A percentile compares a stretch with the other conserved stretches of the same genome.
Evolutionary conservation across 2,888 invertebrate species (phyloP).

Genomic region (Leptinotarsa haldemani): DNA sequence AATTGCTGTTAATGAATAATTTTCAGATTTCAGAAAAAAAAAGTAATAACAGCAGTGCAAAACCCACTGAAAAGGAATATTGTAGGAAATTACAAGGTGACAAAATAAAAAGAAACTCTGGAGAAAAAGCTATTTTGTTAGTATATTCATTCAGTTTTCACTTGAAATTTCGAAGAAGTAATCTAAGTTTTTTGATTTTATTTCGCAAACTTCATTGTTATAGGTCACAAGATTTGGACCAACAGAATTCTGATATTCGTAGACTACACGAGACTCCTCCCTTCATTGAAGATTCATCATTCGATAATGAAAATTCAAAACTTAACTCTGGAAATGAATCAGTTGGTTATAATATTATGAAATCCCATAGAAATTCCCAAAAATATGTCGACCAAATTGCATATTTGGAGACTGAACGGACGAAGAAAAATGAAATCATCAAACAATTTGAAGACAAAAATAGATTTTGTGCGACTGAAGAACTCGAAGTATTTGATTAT

Average conservation of each 20-base stretch:
- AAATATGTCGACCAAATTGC: slow-evolving; percentile 73
- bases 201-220: background rate
- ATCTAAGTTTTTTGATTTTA: too few relatives aligned
- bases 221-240: slow-evolving; percentile 74
- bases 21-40: slow-evolving; percentile 77
- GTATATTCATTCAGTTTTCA: background rate
- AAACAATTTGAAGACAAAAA: slow-evolving; percentile 67
- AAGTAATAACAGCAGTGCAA: slow-evolving; percentile 78
- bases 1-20: slow-evolving; percentile 16
- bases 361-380: slow-evolving; percentile 70
- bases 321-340: slow-evolving; percentile 85
- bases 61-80: slow-evolving; percentile 84
- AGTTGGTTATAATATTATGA: slow-evolving; percentile 72
- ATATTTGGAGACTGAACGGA: slow-evolving; percentile 73
- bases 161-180: background rate
- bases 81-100: slow-evolving; percentile 82
- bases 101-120: slow-evolving; percentile 71
- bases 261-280: slow-evolving; percentile 80
- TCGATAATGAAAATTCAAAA: slow-evolving; percentile 59
- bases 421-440: slow-evolving; percentile 71
- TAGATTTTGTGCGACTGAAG: background rate
- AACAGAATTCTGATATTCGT: slow-evolving; percentile 77
- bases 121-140: slow-evolving; percentile 71
- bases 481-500: background rate
- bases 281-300: slow-evolving; percentile 72